phyloP scores from a whole-genome alignment of 2,113 vertebrate genomes.

The Mirounga angustirostris region DNA sequence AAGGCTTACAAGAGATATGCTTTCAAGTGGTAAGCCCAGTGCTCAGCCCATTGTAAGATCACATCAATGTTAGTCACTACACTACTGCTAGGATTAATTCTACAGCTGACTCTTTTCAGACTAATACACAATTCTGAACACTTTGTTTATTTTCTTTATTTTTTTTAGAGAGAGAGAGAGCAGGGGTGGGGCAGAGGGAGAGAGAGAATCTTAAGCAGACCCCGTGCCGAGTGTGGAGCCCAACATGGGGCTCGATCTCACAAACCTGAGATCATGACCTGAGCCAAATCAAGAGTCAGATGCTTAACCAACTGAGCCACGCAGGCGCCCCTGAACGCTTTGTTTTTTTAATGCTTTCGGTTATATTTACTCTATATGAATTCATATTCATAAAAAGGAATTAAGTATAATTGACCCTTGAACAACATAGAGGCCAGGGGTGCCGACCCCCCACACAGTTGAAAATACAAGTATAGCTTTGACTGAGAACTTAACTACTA shows the following conservation, averaged over 20 bases:
- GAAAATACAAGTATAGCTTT: not conserved
- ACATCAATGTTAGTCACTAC: not conserved
- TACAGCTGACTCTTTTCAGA: not conserved
- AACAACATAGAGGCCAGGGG: not conserved
- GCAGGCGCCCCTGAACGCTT: not conserved
- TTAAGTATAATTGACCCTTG: not conserved
- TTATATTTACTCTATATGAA: not conserved
- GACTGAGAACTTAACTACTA: not conserved
- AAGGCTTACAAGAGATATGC: not conserved
- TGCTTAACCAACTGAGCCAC: not conserved
- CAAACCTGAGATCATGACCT: not conserved
- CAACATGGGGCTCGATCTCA: not conserved
- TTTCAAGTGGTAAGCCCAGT: not conserved
- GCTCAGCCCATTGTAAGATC: not conserved
- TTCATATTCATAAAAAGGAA: not conserved
- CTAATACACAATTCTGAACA: not conserved
- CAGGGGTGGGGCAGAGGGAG: not conserved
- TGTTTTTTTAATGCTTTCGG: not conserved
- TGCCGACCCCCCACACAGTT: not conserved
- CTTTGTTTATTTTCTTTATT: not conserved
- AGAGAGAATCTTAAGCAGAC: not conserved
- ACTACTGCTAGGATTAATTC: not conserved
- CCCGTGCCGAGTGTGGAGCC: not conserved
- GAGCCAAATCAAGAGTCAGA: not conserved
- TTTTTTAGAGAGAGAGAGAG: not conserved